phyloP scores from a whole-genome alignment of 2,888 invertebrate species.

The Euplexia lucipara region DNA sequence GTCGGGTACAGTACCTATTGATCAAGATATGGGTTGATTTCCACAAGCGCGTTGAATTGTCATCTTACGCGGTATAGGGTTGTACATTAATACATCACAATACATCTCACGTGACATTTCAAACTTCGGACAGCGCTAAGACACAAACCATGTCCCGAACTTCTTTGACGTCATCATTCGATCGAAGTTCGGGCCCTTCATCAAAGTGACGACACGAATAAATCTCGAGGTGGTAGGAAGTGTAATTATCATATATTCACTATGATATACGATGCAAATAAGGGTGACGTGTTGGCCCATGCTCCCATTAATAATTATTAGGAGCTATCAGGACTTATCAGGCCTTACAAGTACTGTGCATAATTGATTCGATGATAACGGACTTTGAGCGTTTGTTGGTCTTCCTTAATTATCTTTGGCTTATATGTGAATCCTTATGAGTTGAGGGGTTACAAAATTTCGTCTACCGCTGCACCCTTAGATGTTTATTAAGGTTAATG shows the following conservation, averaged over 20 bases:
- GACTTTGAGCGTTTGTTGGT: constrained; percentile 40
- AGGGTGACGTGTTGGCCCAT: constrained; percentile 45
- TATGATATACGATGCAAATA: constrained; percentile 65
- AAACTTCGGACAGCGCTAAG: constrained; percentile 23
- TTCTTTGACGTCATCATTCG: constrained; percentile 30
- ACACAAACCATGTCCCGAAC: constrained; percentile 31
- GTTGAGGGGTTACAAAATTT: constrained; percentile 23
- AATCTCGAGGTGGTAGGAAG: constrained; percentile 42
- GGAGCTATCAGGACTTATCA: constrained; percentile 33
- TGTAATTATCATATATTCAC: constrained; percentile 63
- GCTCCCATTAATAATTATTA: constrained; percentile 58
- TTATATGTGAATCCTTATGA: constrained; percentile 25
- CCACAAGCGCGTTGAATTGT: no score
- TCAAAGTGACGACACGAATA: constrained; percentile 54
- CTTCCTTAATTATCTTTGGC: constrained; percentile 29
- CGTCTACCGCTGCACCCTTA: neutral
- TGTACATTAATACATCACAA: no score
- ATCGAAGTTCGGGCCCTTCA: constrained; percentile 38
- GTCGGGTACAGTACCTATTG: no score
- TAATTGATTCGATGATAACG: constrained; percentile 59
- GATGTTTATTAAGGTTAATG: constrained; percentile 32
- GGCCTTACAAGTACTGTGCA: constrained; percentile 26
- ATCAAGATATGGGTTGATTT: no score
- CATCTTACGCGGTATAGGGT: no score
- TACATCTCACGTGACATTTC: neutral